Evolutionary conservation across 2,113 vertebrate genomes (phyloP).

Genomic region (Hirundichthys speculiger): DNA sequence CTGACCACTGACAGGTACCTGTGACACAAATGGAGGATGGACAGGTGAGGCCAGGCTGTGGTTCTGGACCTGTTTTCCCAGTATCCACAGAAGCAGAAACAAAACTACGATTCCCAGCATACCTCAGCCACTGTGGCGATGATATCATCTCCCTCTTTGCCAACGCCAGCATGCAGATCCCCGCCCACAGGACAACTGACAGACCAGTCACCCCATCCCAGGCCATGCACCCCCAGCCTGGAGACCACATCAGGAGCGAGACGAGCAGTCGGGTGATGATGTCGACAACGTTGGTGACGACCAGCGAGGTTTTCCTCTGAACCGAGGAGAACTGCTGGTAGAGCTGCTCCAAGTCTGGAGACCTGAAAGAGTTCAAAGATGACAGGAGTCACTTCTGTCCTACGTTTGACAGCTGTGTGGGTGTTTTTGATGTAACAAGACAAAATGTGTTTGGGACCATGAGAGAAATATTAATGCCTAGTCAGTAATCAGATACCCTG

Average conservation of each 20-base stretch:
- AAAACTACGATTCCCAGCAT: neutral
- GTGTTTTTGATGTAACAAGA: no score
- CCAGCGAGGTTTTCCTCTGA: constrained; percentile 68
- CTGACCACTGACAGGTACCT: constrained; percentile 68
- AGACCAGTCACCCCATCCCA: constrained; percentile 60
- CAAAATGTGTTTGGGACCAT: no score
- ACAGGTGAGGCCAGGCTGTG: neutral
- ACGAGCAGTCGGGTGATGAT: constrained; percentile 66
- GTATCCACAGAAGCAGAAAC: no score
- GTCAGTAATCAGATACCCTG: no score
- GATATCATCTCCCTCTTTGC: constrained; percentile 53
- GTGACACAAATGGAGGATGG: neutral
- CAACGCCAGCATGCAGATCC: constrained; percentile 57
- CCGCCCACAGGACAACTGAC: constrained; percentile 53
- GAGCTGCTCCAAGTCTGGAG: constrained; percentile 66
- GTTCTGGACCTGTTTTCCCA: neutral
- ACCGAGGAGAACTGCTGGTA: constrained; percentile 71
- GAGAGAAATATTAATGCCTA: no score
- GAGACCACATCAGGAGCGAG: constrained; percentile 45
- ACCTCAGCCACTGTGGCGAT: constrained; percentile 66
- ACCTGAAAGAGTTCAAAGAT: constrained; percentile 36
- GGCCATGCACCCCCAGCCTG: constrained; percentile 40
- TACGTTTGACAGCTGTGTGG: no score
- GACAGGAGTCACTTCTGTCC: no score
- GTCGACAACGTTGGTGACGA: constrained; percentile 70